A percentile compares a stretch with the other conserved stretches of the same genome.
These are phyloP conservation scores for Ophiodon elongatus DNA, from an alignment of 2,113 vertebrate species.

Conservation along the genomic window DNA sequence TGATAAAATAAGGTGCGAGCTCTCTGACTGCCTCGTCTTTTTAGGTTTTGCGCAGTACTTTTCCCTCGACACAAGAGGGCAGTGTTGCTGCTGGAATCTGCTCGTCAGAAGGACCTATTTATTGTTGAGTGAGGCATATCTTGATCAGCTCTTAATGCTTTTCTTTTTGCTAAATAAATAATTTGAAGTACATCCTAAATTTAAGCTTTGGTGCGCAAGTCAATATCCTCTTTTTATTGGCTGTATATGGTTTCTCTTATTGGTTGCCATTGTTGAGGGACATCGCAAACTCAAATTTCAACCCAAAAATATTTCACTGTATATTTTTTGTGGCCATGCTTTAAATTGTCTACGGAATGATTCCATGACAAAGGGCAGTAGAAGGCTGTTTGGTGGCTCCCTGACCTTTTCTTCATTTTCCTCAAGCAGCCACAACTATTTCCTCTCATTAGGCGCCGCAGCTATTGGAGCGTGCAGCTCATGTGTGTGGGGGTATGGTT, in stretches of 20 bases:
- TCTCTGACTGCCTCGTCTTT: too few relatives aligned
- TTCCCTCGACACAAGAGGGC: constrained; percentile 68
- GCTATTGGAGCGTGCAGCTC: constrained; percentile 56
- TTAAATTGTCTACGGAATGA: constrained; percentile 6
- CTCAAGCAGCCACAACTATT: constrained; percentile 81
- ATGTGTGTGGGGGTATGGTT: constrained; percentile 67
- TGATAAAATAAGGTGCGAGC: background rate
- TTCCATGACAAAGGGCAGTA: constrained; percentile 38
- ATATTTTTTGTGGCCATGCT: background rate
- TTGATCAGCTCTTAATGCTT: background rate
- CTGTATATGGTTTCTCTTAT: background rate
- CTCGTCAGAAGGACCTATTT: background rate
- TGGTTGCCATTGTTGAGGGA: background rate
- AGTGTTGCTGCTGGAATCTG: constrained; percentile 53
- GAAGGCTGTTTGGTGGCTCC: constrained; percentile 64
- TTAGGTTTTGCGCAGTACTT: background rate
- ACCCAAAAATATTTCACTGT: background rate
- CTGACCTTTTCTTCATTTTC: constrained; percentile 84
- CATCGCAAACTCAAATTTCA: background rate
- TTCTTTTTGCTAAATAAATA: background rate
- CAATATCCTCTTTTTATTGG: background rate
- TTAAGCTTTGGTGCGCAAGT: background rate
- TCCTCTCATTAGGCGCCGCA: constrained; percentile 80
- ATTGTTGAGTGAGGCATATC: background rate
- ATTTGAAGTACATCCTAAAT: background rate